Base-by-base conservation (phyloP, 2,113 vertebrate species). In the Pseudorhombus dupliciocellatus region DNA sequence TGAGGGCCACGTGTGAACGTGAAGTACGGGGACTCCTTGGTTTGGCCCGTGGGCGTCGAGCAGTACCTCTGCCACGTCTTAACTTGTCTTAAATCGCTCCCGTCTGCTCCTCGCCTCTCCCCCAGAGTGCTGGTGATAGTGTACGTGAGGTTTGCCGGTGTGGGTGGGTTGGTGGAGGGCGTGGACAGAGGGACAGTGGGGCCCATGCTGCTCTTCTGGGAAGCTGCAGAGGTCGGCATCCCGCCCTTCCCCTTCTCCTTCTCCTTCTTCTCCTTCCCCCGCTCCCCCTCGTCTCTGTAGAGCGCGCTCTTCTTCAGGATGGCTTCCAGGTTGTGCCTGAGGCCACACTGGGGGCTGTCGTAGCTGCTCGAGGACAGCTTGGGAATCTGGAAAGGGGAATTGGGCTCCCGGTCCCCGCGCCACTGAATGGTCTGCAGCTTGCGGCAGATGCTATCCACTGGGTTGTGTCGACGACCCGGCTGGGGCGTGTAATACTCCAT, bases 371-470 rank as follows among this genome's bases (percentile, higher is more conserved):
- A 94, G 6, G 92, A 94, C 30, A 95, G 92, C 58, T 95, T 96
- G 1, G 94, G 93, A 25, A 97, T 96, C 84, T 95, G 94, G 75
- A 92, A 89, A 0, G 90, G 83, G 0, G 94, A 92, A 64, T 96
- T 93, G 5, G 93, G 88, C 51, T 92, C 81, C 0, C 91, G 87
- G 50, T 96, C 95, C 84, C 90, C 88, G 50, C 93, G 91, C 91
- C 93, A 95, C 70, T 92, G 93, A 44, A 97, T 96, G 37, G 94
- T 94, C 87, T 91, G 94, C 57, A 98, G 92, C 78, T 98, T 98
- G 66, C 94, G 93, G 82, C 95, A 95, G 70, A 97, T 96, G 86
- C 96, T 98, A 85, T 96, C 94, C 75, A 97, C 94, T 0, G 97
- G 97, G 76, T 98, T 96, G 84, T 96, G 95, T 3, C 91, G 91